A percentile compares a stretch with the other conserved stretches of the same genome.
Conservation (phyloP, 2,888 invertebrate species). For the Polyommatus iphigenia region DNA sequence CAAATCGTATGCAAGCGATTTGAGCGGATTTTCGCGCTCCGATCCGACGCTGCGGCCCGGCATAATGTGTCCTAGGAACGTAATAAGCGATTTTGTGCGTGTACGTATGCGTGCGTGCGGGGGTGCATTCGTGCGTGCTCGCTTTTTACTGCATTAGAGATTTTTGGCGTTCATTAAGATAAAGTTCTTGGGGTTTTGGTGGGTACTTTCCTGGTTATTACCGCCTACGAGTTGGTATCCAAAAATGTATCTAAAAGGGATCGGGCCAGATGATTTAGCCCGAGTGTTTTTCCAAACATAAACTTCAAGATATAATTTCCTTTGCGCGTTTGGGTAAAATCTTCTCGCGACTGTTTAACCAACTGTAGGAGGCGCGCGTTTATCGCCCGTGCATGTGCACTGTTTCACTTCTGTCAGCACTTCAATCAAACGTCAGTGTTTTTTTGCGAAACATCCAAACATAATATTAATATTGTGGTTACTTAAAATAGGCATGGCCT, state of each 20-base stretch:
- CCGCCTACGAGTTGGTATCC: too few relatives aligned
- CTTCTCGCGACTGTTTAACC: background rate
- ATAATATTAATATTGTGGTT: too few relatives aligned
- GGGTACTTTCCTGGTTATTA: background rate
- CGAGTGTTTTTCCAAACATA: too few relatives aligned
- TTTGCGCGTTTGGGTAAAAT: background rate
- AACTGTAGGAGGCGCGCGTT: too few relatives aligned
- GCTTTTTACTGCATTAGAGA: constrained; percentile 4
- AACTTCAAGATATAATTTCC: background rate
- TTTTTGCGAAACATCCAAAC: background rate
- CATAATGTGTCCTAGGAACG: background rate
- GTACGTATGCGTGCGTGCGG: constrained; percentile 13
- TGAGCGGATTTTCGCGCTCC: background rate
- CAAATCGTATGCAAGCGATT: background rate
- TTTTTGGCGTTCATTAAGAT: background rate
- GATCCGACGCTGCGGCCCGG: background rate
- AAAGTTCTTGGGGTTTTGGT: background rate
- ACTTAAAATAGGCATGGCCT: too few relatives aligned
- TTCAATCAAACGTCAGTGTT: background rate
- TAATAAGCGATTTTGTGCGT: background rate
- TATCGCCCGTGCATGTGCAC: background rate
- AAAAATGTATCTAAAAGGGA: too few relatives aligned
- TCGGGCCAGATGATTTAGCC: too few relatives aligned
- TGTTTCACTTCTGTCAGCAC: background rate
- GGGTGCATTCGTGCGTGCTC: background rate